A percentile compares a stretch with the other conserved stretches of the same genome.
Conservation (phyloP, 2,113 vertebrate species). For the Carettochelys insculpta region DNA sequence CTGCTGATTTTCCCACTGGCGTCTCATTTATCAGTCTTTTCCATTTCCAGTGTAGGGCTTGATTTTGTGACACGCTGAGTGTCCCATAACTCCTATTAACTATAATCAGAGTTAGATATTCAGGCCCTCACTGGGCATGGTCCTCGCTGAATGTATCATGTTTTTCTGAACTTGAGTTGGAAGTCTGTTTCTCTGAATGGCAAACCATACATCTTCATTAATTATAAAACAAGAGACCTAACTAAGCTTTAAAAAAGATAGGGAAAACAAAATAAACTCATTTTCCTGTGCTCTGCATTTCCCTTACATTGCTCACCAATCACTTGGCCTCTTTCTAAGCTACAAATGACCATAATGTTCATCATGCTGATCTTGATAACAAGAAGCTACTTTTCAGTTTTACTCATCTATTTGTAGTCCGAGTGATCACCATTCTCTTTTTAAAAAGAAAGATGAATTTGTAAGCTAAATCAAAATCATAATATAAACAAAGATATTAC, state of each 20-base stretch:
- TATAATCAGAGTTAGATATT: background rate
- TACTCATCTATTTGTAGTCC: background rate
- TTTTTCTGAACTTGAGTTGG: background rate
- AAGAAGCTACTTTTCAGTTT: background rate
- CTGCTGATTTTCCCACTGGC: too few relatives aligned
- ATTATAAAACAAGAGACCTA: background rate
- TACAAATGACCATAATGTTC: accelerated
- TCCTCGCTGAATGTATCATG: background rate
- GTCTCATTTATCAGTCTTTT: background rate
- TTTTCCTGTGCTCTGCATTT: background rate
- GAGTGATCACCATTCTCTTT: background rate
- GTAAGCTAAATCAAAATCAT: background rate
- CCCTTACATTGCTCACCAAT: background rate
- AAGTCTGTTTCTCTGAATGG: background rate
- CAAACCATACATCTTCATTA: background rate
- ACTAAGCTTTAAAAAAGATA: background rate
- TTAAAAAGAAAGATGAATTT: background rate
- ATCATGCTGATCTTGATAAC: background rate
- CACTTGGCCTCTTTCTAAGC: background rate
- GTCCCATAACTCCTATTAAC: background rate
- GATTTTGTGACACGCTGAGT: background rate
- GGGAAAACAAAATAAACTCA: background rate
- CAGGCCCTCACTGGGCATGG: background rate
- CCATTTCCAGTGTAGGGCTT: background rate
- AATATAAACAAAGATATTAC: background rate